A percentile compares a stretch with the other conserved stretches of the same genome.
Evolutionary conservation across 2,797 vertebrate species (phyloP).

Genomic region (Pelodytes ibericus): DNA sequence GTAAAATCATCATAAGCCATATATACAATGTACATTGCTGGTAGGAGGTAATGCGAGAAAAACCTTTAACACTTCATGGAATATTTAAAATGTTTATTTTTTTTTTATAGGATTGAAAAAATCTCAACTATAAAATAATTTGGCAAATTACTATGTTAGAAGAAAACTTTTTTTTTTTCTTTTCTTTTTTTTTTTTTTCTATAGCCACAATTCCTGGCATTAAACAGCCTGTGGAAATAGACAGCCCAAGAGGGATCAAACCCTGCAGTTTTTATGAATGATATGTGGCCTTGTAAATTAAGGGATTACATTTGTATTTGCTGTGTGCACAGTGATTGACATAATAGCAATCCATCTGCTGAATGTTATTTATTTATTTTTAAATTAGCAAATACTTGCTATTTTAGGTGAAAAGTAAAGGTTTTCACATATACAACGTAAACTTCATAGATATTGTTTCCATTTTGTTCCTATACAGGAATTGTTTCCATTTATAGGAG

Average conservation of each 20-base stretch:
- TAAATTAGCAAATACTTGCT: not conserved
- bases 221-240: slow-evolving; percentile 41
- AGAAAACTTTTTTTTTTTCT: slow-evolving; percentile 25
- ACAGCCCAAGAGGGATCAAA: slow-evolving; percentile 48
- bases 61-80: too few species aligned
- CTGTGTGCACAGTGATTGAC: slow-evolving; percentile 9
- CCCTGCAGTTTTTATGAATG: slow-evolving; percentile 43
- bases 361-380: not conserved
- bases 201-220: not conserved
- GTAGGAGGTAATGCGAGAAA: too few species aligned
- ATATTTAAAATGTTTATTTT: too few species aligned
- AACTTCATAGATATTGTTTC: not conserved
- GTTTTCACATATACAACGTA: not conserved
- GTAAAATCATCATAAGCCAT: too few species aligned
- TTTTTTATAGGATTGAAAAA: too few species aligned
- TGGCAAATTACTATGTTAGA: slow-evolving; percentile 1
- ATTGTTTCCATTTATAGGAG: slow-evolving; percentile 69
- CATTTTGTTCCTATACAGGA: slow-evolving; percentile 53
- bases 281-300: not conserved
- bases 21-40: too few species aligned
- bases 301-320: not conserved
- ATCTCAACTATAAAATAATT: not conserved
- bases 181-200: not conserved
- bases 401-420: not conserved
- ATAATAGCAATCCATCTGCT: slow-evolving; percentile 35